A percentile compares a stretch with the other conserved stretches of the same genome.
These are phyloP conservation scores for Euplexia lucipara DNA, from an alignment of 2,888 invertebrate species.

Conservation along the genomic window DNA sequence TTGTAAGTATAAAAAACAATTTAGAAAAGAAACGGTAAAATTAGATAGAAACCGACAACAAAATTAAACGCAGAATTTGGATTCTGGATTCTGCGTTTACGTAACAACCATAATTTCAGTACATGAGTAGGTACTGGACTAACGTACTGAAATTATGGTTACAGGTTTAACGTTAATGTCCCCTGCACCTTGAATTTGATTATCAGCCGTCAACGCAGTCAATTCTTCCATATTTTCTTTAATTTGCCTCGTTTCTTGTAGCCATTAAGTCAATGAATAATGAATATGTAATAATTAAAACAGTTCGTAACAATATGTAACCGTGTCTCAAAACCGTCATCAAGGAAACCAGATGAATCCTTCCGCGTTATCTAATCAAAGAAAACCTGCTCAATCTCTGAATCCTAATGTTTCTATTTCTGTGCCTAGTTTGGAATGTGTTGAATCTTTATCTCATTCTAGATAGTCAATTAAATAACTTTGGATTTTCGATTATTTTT, in stretches of 20 bases:
- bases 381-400: conserved; percentile 48
- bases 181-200: too few relatives aligned
- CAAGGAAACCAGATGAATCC: conserved; percentile 17
- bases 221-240: not conserved
- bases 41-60: too few relatives aligned
- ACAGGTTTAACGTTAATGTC: not conserved
- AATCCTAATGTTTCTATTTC: conserved; percentile 14
- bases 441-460: conserved; percentile 3
- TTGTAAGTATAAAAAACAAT: too few relatives aligned
- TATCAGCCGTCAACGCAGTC: not conserved
- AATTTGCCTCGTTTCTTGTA: not conserved
- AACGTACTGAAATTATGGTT: too few relatives aligned
- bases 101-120: too few relatives aligned
- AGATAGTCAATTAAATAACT: conserved; percentile 16
- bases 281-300: not conserved
- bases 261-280: conserved; percentile 1
- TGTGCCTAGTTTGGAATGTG: conserved; percentile 22
- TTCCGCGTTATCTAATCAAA: conserved; percentile 44
- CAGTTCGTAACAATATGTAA: not conserved
- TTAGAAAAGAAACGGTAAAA: too few relatives aligned
- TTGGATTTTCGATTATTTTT: not conserved
- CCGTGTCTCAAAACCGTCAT: conserved; percentile 5
- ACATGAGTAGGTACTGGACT: too few relatives aligned
- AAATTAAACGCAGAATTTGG: too few relatives aligned
- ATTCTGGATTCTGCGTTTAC: not conserved